Evolutionary conservation across 1,140 invertebrate genomes (phyloP), one percentile per base, ranked within the genome.

Genomic region (Bemisia tabaci): DNA sequence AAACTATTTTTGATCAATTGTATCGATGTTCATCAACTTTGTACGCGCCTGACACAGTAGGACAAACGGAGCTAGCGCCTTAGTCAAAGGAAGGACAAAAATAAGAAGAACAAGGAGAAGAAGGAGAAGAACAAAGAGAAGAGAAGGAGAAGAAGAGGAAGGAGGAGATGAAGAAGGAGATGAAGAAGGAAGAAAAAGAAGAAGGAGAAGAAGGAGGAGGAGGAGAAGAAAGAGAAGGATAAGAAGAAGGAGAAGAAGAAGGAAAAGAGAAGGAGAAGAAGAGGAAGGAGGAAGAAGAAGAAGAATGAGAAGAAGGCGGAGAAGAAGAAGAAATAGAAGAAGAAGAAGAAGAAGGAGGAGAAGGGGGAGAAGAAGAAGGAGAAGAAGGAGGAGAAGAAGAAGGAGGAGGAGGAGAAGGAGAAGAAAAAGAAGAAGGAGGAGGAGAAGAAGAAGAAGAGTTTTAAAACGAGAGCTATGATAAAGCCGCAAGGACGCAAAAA

Each of bases 361-460:
- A 21, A 59, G 58, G 22, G 24, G 60, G 5, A 23, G 24, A 24
- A 39, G 21, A 17, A 62, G 59, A 27, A 25, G 22, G n/a, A n/a
- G n/a, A n/a, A n/a, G n/a, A n/a, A 63, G n/a, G 9, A 61, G 63
- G 63, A 33, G 63, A 25, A 17, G 67, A 66, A 59, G 64, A 65
- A 63, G 58, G 33, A 62, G 33, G 61, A 48, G 63, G 63, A 17
- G 26, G 59, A 22, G 62, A 62, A 17, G 65, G 65, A 22, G 65
- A 69, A 24, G 62, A 68, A 23, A 59, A 65, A 2, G 2, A 60
- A 26, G 62, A 60, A 66, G 23, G 23, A 65, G 70, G 64, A 59
- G 25, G 11, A 17, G n/a, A 63, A 59, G 48, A 21, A 59, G 64
- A 66, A 62, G 2, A 27, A 64, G 27, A 64, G 22, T 63, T 63